These are phyloP conservation scores for Echinarachnius parma DNA, from an alignment of 53 echinoderm and acorn worm genomes.

Conservation along the genomic window DNA sequence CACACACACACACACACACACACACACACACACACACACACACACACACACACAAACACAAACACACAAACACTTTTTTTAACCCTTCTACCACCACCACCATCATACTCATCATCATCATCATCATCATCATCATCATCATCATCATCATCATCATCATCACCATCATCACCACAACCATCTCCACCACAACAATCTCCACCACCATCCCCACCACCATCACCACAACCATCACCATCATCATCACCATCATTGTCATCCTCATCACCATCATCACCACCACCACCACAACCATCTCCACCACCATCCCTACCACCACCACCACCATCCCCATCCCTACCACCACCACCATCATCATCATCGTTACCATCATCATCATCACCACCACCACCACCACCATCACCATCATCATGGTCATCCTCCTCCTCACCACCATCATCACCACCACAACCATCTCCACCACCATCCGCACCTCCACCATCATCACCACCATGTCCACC, in stretches of 20 bases:
- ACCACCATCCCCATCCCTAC: background rate
- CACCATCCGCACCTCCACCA: background rate
- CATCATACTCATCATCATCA: conserved; percentile 1
- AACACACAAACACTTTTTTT: too few species aligned
- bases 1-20: too few species aligned
- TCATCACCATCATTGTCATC: background rate
- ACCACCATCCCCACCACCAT: background rate
- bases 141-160: conserved; percentile 16
- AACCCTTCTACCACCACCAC: too few species aligned
- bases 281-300: background rate
- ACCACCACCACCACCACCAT: conserved; percentile 1
- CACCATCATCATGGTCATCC: background rate
- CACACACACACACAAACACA: too few species aligned
- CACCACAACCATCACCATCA: background rate
- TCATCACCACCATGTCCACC: too few species aligned
- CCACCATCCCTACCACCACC: background rate
- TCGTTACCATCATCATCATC: conserved; percentile 12
- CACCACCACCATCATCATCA: conserved; percentile 8
- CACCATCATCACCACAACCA: background rate
- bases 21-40: too few species aligned
- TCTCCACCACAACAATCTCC: background rate
- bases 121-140: conserved; percentile 16
- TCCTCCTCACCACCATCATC: background rate
- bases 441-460: too few species aligned
- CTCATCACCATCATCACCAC: conserved; percentile 4